These are phyloP conservation scores for Pipistrellus pygmaeus DNA, from an alignment of 2,797 vertebrate species.

Conservation along the genomic window DNA sequence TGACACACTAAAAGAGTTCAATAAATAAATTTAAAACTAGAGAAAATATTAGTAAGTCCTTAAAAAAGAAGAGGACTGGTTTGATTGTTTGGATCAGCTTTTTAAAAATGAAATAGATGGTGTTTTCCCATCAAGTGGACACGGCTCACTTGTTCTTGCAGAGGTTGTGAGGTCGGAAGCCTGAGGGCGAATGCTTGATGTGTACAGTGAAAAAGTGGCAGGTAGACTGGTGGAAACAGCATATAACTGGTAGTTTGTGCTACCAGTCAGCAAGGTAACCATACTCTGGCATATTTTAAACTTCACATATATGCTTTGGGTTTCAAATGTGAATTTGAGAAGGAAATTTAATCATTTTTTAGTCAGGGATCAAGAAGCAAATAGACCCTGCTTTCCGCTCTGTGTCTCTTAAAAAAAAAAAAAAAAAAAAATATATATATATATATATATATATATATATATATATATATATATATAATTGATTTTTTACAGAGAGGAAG, in stretches of 20 bases:
- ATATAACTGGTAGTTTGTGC: constrained; percentile 60
- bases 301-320: not conserved
- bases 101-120: not conserved
- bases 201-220: constrained; percentile 63
- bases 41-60: not conserved
- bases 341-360: not conserved
- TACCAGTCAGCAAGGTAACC: not conserved
- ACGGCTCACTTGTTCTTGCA: constrained; percentile 25
- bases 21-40: constrained; percentile 5
- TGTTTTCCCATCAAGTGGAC: constrained; percentile 3
- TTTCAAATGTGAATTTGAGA: constrained; percentile 50
- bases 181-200: constrained; percentile 64
- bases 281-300: not conserved
- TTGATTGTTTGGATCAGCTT: not conserved
- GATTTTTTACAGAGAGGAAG: too few relatives aligned
- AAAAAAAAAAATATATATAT: too few relatives aligned
- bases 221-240: constrained; percentile 70
- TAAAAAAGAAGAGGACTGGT: not conserved
- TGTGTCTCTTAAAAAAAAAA: not conserved
- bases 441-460: too few relatives aligned
- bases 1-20: not conserved
- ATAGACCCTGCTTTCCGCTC: not conserved
- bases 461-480: too few relatives aligned
- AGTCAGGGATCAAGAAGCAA: not conserved
- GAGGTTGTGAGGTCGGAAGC: constrained; percentile 33